A percentile compares a stretch with the other conserved stretches of the same genome.
These are phyloP conservation scores for Ochlodes sylvanus DNA, from an alignment of 2,888 invertebrate species.

Conservation along the genomic window DNA sequence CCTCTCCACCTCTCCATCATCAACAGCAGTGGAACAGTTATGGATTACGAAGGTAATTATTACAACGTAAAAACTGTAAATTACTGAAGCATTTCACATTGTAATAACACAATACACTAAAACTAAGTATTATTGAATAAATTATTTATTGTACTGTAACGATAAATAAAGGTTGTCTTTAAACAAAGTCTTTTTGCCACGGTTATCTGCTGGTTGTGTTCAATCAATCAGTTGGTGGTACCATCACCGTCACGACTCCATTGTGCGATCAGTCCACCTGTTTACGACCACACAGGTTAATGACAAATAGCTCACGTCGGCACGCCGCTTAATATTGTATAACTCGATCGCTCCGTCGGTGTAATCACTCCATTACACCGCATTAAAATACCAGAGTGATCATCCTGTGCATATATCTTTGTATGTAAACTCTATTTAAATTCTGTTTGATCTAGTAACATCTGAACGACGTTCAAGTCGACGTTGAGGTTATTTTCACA, in stretches of 20 bases:
- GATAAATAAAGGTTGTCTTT: slow-evolving; percentile 1
- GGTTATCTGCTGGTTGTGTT: slow-evolving; percentile 14
- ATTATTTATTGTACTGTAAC: too few species aligned
- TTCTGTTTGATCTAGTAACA: too few species aligned
- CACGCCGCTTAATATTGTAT: slow-evolving; percentile 19
- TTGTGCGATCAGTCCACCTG: slow-evolving; percentile 36
- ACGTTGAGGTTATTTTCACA: too few species aligned
- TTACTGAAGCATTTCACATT: not conserved
- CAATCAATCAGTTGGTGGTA: slow-evolving; percentile 36
- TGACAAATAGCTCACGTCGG: slow-evolving; percentile 36
- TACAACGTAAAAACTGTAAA: slow-evolving; percentile 10
- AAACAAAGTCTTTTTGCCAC: slow-evolving; percentile 17
- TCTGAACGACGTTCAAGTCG: too few species aligned
- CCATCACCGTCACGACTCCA: slow-evolving; percentile 53
- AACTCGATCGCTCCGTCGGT: slow-evolving; percentile 14
- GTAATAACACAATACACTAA: not conserved
- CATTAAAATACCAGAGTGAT: slow-evolving; percentile 24
- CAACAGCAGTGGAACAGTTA: too few species aligned
- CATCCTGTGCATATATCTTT: not conserved
- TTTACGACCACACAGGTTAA: slow-evolving; percentile 37
- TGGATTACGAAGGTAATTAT: too few species aligned
- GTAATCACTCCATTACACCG: slow-evolving; percentile 12
- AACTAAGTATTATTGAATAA: too few species aligned
- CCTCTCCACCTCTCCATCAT: too few species aligned
- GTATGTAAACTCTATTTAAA: too few species aligned